Evolutionary conservation across 2,888 invertebrate species (phyloP).

Genomic region (Chymomyza caudatula): DNA sequence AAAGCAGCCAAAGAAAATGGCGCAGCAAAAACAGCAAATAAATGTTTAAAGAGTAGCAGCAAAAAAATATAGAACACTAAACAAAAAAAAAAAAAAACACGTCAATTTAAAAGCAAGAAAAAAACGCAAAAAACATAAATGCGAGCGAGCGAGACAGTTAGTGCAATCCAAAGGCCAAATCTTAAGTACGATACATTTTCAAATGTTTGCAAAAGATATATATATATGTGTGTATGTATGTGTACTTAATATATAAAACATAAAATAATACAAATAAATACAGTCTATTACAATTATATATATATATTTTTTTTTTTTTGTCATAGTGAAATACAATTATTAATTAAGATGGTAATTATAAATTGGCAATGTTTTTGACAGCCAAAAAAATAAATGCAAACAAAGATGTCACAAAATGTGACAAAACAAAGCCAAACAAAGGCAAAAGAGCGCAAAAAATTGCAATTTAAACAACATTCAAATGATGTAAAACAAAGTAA

Average conservation of each 20-base stretch:
- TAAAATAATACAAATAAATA: neutral
- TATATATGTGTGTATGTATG: neutral
- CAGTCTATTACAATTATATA: neutral
- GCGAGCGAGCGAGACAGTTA: neutral
- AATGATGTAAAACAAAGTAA: too few relatives aligned
- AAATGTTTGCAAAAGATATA: neutral
- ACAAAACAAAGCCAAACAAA: neutral
- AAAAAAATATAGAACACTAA: neutral
- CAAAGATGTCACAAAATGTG: neutral
- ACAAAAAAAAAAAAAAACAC: constrained; percentile 18
- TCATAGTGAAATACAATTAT: neutral
- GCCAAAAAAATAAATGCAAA: neutral
- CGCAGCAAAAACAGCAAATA: neutral
- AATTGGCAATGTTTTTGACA: neutral
- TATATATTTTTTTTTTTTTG: neutral
- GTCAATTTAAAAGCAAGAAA: constrained; percentile 45
- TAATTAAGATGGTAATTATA: neutral
- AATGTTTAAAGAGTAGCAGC: constrained; percentile 6
- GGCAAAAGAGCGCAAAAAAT: neutral
- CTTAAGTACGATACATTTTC: constrained; percentile 59
- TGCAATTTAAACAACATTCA: neutral
- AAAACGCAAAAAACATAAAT: neutral
- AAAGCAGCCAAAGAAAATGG: constrained; percentile 49
- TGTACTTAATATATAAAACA: neutral
- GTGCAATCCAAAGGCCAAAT: constrained; percentile 50